Evolutionary conservation across 1,140 invertebrate genomes (phyloP).

Genomic region (Grapholita molesta): DNA sequence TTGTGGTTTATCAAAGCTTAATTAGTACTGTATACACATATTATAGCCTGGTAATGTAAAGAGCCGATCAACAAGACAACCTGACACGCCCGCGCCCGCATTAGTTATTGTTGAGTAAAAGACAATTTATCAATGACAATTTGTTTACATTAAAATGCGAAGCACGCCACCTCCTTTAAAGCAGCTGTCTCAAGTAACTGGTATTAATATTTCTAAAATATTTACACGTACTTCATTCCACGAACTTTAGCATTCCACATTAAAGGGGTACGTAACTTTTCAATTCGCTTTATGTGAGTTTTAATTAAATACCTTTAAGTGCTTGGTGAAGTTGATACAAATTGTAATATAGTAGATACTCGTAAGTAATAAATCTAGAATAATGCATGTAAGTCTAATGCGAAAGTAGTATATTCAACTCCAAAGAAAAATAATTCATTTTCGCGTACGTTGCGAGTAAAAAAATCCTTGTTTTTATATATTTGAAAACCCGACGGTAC

Average conservation of each 20-base stretch:
- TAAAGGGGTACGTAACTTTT: constrained; percentile 7
- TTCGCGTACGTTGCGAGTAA: too few relatives aligned
- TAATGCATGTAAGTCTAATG: too few relatives aligned
- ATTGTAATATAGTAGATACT: background rate
- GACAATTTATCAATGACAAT: constrained; percentile 9
- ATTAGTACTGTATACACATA: too few relatives aligned
- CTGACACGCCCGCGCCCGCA: background rate
- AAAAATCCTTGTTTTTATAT: too few relatives aligned
- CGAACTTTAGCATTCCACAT: background rate
- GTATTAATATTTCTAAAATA: constrained; percentile 6
- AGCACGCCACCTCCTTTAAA: background rate
- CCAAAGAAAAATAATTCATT: too few relatives aligned
- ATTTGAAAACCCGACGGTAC: too few relatives aligned
- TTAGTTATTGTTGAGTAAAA: background rate
- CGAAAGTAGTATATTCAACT: too few relatives aligned
- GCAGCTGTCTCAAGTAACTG: background rate
- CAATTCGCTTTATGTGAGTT: constrained; percentile 11
- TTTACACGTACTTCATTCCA: background rate
- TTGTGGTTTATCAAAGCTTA: too few relatives aligned
- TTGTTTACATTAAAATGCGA: constrained; percentile 1
- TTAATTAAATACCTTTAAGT: constrained; percentile 12
- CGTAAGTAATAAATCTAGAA: too few relatives aligned
- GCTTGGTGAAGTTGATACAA: constrained; percentile 10
- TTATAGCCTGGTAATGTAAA: too few relatives aligned
- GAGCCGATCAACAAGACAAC: background rate